These are phyloP conservation scores for Orchestia grillus DNA, from an alignment of 1,140 invertebrate genomes.

Conservation along the genomic window DNA sequence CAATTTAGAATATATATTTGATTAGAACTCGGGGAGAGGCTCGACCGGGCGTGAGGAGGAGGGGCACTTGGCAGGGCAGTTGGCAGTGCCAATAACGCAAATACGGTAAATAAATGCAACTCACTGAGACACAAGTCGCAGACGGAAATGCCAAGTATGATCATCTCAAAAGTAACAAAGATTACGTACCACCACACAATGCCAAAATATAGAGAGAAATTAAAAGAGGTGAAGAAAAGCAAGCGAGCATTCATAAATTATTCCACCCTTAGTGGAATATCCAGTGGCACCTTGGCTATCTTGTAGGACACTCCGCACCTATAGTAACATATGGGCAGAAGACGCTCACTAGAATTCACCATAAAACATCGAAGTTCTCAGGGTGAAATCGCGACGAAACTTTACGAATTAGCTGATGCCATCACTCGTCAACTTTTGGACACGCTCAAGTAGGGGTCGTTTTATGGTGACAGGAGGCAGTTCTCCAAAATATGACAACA, in stretches of 20 bases:
- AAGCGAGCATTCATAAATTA: neutral
- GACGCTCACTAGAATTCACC: neutral
- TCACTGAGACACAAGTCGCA: neutral
- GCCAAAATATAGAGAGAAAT: neutral
- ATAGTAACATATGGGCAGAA: neutral
- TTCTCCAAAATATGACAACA: neutral
- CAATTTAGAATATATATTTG: neutral
- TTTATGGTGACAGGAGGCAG: too few species aligned
- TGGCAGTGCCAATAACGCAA: neutral
- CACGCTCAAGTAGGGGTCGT: neutral
- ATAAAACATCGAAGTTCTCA: neutral
- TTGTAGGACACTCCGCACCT: neutral
- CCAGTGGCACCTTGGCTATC: neutral
- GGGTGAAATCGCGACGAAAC: neutral
- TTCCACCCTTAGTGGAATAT: neutral
- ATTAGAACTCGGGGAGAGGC: neutral
- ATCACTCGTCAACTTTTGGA: neutral
- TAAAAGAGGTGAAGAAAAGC: neutral
- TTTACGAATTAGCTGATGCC: neutral
- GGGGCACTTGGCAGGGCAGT: neutral
- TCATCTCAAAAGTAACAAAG: neutral
- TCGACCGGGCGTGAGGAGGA: neutral
- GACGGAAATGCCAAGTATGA: neutral
- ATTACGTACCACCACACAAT: neutral
- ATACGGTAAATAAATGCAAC: neutral